These are phyloP conservation scores for Microlaimidae sp. DNA, from an alignment of 2,888 invertebrate genomes.

Conservation along the genomic window DNA sequence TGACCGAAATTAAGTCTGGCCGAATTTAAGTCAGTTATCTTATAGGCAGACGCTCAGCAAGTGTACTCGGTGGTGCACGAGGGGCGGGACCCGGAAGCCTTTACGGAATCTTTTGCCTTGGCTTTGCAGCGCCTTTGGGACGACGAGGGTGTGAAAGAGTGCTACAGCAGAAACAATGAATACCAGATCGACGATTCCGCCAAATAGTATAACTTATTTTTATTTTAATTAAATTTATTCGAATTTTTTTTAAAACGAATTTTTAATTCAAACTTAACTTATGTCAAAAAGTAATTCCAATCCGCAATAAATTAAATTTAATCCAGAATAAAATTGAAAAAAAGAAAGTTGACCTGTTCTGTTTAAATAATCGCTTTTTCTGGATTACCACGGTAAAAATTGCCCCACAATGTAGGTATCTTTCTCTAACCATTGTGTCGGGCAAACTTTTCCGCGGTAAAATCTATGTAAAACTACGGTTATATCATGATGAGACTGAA, in stretches of 20 bases:
- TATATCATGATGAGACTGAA: too few species aligned
- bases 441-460: too few species aligned
- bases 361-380: too few species aligned
- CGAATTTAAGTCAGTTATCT: too few species aligned
- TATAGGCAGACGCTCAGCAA: constrained; percentile 30
- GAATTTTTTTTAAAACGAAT: neutral
- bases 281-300: neutral
- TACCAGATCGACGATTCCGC: constrained; percentile 99
- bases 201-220: constrained; percentile 70
- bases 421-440: too few species aligned
- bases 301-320: too few species aligned
- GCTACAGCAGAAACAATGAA: constrained; percentile 97
- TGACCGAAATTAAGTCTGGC: too few species aligned
- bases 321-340: too few species aligned
- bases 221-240: neutral
- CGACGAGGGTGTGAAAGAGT: constrained; percentile 91
- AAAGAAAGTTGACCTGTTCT: too few species aligned
- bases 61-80: constrained; percentile 35
- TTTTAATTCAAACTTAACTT: constrained; percentile 10
- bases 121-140: constrained; percentile 98
- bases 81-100: constrained; percentile 12
- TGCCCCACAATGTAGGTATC: too few species aligned
- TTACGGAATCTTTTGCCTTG: constrained; percentile 30
- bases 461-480: too few species aligned
- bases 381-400: too few species aligned